phyloP scores from a whole-genome alignment of 37 sponge, comb jelly and placozoan species.

The Chondrosia reniformis region DNA sequence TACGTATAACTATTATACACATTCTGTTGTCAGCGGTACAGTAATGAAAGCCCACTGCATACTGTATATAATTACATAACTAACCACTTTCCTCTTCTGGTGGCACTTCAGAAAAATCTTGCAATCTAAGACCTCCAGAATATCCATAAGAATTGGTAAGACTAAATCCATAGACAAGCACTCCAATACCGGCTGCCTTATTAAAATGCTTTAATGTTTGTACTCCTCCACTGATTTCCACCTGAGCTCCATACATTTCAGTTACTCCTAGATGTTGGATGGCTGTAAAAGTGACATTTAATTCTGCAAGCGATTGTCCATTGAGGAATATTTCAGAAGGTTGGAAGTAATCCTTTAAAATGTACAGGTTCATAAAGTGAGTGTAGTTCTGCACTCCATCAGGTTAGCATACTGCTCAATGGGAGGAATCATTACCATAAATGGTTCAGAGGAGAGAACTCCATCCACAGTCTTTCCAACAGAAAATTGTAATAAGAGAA shows the following conservation, averaged over 20 bases:
- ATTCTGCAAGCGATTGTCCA: not conserved
- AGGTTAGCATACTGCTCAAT: not conserved
- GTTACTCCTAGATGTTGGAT: not conserved
- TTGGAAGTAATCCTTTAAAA: not conserved
- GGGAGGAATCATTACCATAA: slow-evolving; percentile 45
- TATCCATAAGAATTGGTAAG: not conserved
- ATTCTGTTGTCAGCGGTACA: no score
- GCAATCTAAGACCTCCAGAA: not conserved
- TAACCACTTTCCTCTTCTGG: no score
- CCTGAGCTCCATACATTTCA: not conserved
- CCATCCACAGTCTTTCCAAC: slow-evolving; percentile 9
- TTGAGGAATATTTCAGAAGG: slow-evolving; percentile 7
- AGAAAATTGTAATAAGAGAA: slow-evolving; percentile 40
- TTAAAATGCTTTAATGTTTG: not conserved
- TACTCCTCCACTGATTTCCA: not conserved
- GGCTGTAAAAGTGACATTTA: not conserved
- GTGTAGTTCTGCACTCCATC: not conserved
- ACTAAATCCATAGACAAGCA: not conserved
- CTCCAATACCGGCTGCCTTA: not conserved
- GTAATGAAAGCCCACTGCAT: no score
- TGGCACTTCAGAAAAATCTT: no score
- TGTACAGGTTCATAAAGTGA: slow-evolving; percentile 7
- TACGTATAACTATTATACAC: no score
- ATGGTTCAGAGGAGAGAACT: slow-evolving; percentile 44
- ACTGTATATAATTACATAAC: no score